Evolutionary conservation across 1,140 invertebrate genomes (phyloP), one percentile per base, ranked within the genome.

Genomic region (Bombus confusus): DNA sequence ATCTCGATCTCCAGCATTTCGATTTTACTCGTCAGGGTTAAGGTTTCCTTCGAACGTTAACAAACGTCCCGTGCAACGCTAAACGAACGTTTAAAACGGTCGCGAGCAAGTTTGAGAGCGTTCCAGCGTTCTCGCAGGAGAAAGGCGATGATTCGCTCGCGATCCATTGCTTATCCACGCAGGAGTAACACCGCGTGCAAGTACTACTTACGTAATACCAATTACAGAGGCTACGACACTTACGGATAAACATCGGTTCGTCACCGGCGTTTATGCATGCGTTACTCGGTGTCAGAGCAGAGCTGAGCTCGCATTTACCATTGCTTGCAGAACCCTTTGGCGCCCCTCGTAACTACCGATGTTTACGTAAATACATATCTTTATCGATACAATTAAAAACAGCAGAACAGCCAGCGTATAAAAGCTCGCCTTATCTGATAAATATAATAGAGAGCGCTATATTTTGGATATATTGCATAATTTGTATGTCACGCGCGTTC

Each of bases 61-160:
- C 59, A 0, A 37, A 69, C 22, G 31, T 22, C 31, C 31, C 18
- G 18, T 52, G 47, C 1, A 22, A 52, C 47, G 47, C 22, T 52
- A 37, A 59, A 28, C 57, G 57, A 28, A 10, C 57, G 57, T 59
- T 28, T 10, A 28, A 59, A 59, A 59, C 57, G 57, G 10, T 59
- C 57, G 57, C 57, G 0, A 52, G 18, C 57, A 12, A 62, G 28
- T 13, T 62, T 8, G 47, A 52, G 47, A 52, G 47, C 59, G 59
- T 62, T 62, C 59, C 28, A 25, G 25, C 25, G 25, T 10, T 10
- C 25, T 28, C 25, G 57, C 57, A 13, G 87, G 90, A 92, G 92
- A 94, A 93, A 93, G 93, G 90, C 91, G 91, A 92, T 88, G 92
- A 92, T 93, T 92, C 91, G 91, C 88, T 84, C 80, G 87, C 87